Base-by-base conservation (phyloP, 2,797 vertebrate genomes). In the Myotis pilosus region DNA sequence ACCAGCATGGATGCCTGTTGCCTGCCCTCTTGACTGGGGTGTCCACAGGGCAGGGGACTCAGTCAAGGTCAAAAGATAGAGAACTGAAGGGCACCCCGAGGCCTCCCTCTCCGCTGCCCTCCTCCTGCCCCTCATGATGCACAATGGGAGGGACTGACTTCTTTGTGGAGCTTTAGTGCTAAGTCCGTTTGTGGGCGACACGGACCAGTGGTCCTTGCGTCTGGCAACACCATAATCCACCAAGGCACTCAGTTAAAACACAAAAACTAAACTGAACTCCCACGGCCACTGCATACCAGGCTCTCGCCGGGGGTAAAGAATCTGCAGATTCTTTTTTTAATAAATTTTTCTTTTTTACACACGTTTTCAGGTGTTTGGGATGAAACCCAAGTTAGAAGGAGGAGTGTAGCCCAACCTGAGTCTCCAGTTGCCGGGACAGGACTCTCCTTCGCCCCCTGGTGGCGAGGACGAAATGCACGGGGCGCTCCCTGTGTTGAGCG, bases 401-500 rank as follows among this genome's bases (percentile, higher is more conserved):
- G n/a, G 9, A 41, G 38, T 20, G 8, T 7, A 6, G 17, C 11
- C 49, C 38, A 60, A 28, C 69, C 51, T 55, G 28, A 22, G 1
- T 55, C 28, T 36, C 87, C 90, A 13, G 44, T 60, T 38, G 41
- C 19, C 0, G 6, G 2, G 60, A 74, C 1, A 0, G 93, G 64
- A 15, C 60, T 95, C 69, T 3, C 36, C 38, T 74, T 78, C 38
- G 79, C 95, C 96, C 92, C 94, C 97, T 97, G 74, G 97, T 96
- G 97, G 95, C 11, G 0, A 89, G 86, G 25, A 38, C 0, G 10
- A 15, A 23, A 20, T 2, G 30, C 74, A 3, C 22, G 15, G 15
- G 0, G 38, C 6, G 0, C 0, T 25, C 6, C 36, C 47, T 3
- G 12, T 51, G 22, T 51, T 68, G 17, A 33, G 55, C 22, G 6